These are phyloP conservation scores for Limnephilus auricula DNA, from an alignment of 2,888 invertebrate genomes.

Conservation along the genomic window DNA sequence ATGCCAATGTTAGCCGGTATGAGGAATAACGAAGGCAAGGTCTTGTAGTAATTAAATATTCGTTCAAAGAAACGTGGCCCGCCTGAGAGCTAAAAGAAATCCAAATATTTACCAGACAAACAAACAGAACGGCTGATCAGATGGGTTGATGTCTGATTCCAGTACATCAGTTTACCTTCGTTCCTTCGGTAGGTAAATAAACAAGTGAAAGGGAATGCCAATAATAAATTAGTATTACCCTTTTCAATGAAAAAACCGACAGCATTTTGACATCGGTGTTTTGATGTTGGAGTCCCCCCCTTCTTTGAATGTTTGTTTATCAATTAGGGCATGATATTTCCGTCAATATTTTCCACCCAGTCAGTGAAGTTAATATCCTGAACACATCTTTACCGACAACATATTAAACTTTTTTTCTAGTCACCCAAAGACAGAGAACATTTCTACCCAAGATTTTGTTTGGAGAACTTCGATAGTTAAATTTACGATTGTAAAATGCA, in stretches of 20 bases:
- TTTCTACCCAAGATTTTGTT: not conserved
- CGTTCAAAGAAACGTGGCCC: not conserved
- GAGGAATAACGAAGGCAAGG: conserved; percentile 39
- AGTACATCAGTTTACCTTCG: not conserved
- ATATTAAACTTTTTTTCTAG: not conserved
- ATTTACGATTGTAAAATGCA: too few species aligned
- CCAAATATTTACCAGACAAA: conserved; percentile 3
- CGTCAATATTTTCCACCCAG: not conserved
- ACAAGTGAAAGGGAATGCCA: conserved; percentile 2
- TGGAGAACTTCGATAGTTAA: not conserved
- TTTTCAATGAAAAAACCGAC: not conserved
- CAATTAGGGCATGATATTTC: conserved; percentile 1
- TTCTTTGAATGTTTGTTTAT: not conserved
- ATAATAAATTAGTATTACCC: not conserved
- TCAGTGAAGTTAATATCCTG: not conserved
- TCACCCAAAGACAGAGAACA: not conserved
- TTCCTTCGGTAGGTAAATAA: not conserved
- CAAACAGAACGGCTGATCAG: not conserved
- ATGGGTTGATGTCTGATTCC: not conserved
- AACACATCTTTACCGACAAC: not conserved
- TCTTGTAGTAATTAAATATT: conserved; percentile 28
- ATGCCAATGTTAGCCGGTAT: conserved; percentile 44
- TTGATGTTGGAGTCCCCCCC: not conserved
- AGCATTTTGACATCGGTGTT: not conserved
- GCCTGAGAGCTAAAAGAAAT: not conserved